Base-by-base conservation (phyloP, 1,140 invertebrate genomes). In the Pristionchus pacificus region DNA sequence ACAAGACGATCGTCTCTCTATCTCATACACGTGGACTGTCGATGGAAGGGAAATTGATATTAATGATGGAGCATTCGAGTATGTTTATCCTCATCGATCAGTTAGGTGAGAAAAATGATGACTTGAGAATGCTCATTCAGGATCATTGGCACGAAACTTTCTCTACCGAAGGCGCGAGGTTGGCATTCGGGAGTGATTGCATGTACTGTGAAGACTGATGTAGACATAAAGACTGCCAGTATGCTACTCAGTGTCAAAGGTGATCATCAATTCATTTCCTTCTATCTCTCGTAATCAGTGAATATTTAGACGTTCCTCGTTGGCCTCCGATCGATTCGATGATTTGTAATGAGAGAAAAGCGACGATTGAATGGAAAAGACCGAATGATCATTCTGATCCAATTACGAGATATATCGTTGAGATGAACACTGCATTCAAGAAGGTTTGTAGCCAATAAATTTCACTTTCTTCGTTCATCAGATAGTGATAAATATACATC, bases 141-240 rank as follows among this genome's bases (percentile, higher is more conserved):
- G 57, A 72, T 77, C 33, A 49, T 63, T 2, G 59, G 59, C 2
- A 60, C 67, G 32, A 59, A 62, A 0, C 85, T 98, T 64, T 92
- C 91, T 10, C 95, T 98, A 66, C 91, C 91, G 6, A 93, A 95
- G 85, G 95, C 93, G 15, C 91, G 90, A 29, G 93, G 95, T 85
- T 85, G 95, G 65, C 93, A 97, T 86, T 95, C 95, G 13, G 95
- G 94, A 15, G 89, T 89, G 60, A 98, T 98, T 80, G 97, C 94
- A 0, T 99, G 96, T 85, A 89, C 95, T n/a, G 95, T 95, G 1
- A 88, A 87, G 58, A 98, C 95, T 1, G 89, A 90, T 2, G 86
- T 97, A 25, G 96, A 98, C 84, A 88, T 91, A 77, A 90, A 90
- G 0, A 88, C 87, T 3, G 91, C 92, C 0, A 88, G 89, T 75